Conservation (phyloP, 2,888 invertebrate species). For the Erebia aethiops region DNA sequence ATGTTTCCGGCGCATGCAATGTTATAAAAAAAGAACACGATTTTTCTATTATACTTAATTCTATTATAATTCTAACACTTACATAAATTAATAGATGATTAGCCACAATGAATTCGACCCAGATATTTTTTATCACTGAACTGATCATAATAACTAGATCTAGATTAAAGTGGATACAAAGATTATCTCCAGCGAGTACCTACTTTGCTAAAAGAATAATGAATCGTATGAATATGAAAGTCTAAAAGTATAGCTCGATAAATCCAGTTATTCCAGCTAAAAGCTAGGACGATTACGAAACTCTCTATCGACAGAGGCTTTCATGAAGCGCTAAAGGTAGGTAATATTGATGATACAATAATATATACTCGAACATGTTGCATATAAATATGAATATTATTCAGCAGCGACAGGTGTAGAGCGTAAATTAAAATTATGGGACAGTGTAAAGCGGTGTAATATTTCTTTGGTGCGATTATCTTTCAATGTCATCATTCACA, state of each 20-base stretch:
- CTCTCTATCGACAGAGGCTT: neutral
- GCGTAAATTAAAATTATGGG: constrained; percentile 30
- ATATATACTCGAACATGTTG: neutral
- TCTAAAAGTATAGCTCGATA: neutral
- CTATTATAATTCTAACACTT: neutral
- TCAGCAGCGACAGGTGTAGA: neutral
- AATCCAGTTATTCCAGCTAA: neutral
- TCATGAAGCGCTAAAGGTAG: neutral
- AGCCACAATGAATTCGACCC: neutral
- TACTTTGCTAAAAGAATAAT: neutral
- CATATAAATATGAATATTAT: constrained; percentile 5
- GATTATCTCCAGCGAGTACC: neutral
- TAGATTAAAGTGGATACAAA: neutral
- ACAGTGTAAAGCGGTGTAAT: constrained; percentile 32
- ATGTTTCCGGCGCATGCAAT: constrained; percentile 7
- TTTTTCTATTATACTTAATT: constrained; percentile 7
- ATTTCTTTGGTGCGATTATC: constrained; percentile 34
- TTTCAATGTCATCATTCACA: constrained; percentile 42
- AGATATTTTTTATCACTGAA: neutral
- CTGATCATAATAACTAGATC: too few relatives aligned
- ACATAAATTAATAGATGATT: constrained; percentile 2
- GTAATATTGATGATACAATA: neutral
- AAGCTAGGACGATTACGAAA: neutral
- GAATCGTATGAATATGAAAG: neutral
- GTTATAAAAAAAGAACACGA: constrained; percentile 3